A percentile compares a stretch with the other conserved stretches of the same genome.
Evolutionary conservation across 1,140 invertebrate genomes (phyloP).

Genomic region (Drosophila nebulosa): DNA sequence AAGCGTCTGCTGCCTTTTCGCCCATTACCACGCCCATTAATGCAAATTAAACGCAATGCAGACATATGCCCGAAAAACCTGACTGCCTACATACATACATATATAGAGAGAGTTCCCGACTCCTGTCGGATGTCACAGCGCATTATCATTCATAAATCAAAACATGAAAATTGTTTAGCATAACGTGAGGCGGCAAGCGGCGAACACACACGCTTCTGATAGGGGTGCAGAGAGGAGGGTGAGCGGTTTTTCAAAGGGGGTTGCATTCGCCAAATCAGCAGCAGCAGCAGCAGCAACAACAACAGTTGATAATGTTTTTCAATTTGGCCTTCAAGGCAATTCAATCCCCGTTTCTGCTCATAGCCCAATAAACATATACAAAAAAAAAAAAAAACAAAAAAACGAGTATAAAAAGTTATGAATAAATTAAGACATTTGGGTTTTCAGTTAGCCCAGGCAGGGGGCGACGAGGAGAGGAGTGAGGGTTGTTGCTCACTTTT

Average conservation of each 20-base stretch:
- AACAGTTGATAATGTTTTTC: conserved; percentile 11
- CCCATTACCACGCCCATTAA: conserved; percentile 77
- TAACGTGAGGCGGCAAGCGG: conserved; percentile 14
- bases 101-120: background rate
- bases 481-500: conserved; percentile 53
- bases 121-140: conserved; percentile 67
- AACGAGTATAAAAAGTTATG: conserved; percentile 45
- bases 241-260: conserved; percentile 6
- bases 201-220: background rate
- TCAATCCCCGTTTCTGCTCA: background rate
- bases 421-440: conserved; percentile 75
- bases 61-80: conserved; percentile 67
- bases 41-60: conserved; percentile 79
- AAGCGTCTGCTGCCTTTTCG: conserved; percentile 17
- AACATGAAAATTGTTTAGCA: conserved; percentile 66
- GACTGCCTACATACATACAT: background rate
- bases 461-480: background rate
- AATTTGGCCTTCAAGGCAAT: background rate
- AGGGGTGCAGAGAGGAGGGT: background rate
- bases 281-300: conserved; percentile 10
- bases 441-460: conserved; percentile 37
- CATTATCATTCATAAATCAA: conserved; percentile 81
- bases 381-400: background rate
- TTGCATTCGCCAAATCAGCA: conserved; percentile 5
- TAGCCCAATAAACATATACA: conserved; percentile 69